Conservation (phyloP, 2,888 invertebrate genomes). For the Dichetophora obliterata region DNA sequence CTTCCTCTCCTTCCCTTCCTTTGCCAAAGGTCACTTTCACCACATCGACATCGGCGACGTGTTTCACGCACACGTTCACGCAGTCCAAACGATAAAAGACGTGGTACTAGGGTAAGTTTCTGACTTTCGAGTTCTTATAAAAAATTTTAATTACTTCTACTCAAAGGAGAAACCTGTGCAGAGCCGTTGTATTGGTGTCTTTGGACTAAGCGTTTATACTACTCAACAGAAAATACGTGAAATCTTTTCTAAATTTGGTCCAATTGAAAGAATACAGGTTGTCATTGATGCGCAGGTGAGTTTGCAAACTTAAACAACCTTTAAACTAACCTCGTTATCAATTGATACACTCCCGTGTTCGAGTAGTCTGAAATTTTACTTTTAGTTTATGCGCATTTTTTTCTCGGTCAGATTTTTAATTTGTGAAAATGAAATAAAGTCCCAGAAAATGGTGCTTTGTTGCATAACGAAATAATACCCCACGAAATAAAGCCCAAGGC, state of each 20-base stretch:
- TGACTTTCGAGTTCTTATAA: not conserved
- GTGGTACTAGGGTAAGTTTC: slow-evolving; percentile 48
- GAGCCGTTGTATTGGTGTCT: slow-evolving; percentile 92
- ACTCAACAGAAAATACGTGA: slow-evolving; percentile 92
- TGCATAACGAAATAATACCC: no score
- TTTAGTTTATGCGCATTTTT: no score
- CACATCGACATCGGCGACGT: slow-evolving; percentile 43
- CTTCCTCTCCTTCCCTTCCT: slow-evolving; percentile 20
- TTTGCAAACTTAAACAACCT: not conserved
- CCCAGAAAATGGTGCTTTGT: no score
- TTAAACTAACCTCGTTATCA: not conserved
- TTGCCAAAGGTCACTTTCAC: slow-evolving; percentile 47
- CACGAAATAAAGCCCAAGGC: no score
- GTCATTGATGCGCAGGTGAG: slow-evolving; percentile 90
- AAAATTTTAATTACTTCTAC: not conserved
- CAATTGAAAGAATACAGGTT: slow-evolving; percentile 92
- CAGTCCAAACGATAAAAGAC: slow-evolving; percentile 45
- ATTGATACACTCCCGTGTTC: not conserved
- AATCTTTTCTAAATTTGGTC: slow-evolving; percentile 92
- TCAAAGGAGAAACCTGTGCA: slow-evolving; percentile 77
- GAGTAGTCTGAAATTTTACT: no score
- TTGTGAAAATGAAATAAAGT: no score
- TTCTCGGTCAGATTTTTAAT: no score
- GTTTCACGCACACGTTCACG: slow-evolving; percentile 46
- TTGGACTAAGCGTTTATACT: slow-evolving; percentile 93